A percentile compares a stretch with the other conserved stretches of the same genome.
phyloP scores from a whole-genome alignment of 2,797 vertebrate species.

The Anomalospiza imberbis region DNA sequence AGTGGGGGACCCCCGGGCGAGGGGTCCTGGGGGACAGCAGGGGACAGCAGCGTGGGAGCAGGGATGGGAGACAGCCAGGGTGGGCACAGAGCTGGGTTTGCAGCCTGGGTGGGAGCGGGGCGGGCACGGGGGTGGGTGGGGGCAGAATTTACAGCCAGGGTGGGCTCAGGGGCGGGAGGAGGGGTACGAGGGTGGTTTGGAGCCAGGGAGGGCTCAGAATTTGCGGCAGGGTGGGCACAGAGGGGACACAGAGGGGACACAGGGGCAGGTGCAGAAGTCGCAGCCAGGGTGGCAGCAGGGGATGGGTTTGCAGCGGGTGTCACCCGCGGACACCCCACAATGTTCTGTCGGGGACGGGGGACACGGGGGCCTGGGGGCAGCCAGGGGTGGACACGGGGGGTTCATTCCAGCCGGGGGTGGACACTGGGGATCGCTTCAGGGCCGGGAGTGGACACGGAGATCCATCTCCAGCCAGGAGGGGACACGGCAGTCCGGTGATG shows the following conservation, averaged over 20 bases:
- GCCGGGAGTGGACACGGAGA: too few species aligned
- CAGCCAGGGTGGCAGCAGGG: too few species aligned
- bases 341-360: neutral
- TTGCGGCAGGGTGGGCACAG: neutral
- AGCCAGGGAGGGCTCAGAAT: neutral
- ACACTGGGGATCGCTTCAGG: too few species aligned
- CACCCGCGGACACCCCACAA: neutral
- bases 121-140: neutral
- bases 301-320: neutral
- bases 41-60: too few species aligned
- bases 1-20: neutral
- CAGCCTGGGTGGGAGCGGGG: neutral
- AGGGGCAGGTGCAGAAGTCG: too few species aligned
- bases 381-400: too few species aligned
- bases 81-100: neutral
- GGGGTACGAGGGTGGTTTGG: neutral
- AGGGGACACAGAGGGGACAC: too few species aligned
- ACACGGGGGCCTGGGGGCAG: too few species aligned
- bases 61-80: neutral
- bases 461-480: too few species aligned
- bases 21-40: neutral
- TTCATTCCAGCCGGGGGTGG: too few species aligned
- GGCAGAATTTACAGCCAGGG: neutral
- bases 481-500: too few species aligned
- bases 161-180: neutral